phyloP scores from a whole-genome alignment of 2,797 vertebrate species.

The Molossus alvarezi region DNA sequence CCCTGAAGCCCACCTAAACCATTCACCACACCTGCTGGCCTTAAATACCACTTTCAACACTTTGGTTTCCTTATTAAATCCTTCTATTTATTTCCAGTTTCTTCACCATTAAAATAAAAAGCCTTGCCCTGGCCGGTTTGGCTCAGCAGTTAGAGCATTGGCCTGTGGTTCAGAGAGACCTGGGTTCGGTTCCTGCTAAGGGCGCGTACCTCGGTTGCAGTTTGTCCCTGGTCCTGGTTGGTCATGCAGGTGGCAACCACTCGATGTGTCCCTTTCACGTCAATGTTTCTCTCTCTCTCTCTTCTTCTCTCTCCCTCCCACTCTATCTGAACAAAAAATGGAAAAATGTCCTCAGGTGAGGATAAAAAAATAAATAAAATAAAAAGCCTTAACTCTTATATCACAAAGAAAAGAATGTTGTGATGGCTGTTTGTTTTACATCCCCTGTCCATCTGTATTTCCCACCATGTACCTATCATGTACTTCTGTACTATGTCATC shows the following conservation, averaged over 20 bases:
- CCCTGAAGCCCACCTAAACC: background rate
- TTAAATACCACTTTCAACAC: background rate
- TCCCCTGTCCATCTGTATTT: background rate
- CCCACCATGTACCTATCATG: background rate
- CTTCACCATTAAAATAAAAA: slow-evolving; percentile 1
- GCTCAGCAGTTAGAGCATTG: no score
- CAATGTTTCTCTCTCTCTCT: no score
- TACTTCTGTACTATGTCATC: background rate
- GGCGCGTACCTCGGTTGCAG: no score
- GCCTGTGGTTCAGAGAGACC: no score
- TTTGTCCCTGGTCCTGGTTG: no score
- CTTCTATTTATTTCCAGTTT: background rate
- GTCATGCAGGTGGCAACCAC: no score
- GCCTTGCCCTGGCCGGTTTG: background rate
- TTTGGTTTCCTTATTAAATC: background rate
- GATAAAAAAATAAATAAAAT: background rate
- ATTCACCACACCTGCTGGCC: background rate
- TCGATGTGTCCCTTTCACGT: no score
- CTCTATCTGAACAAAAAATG: no score
- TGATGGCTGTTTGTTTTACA: background rate
- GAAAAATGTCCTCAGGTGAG: no score
- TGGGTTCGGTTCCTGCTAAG: no score
- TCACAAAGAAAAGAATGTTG: background rate
- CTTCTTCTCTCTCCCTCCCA: no score
- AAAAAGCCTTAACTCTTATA: background rate